Percentiles rank a stretch among this genome's conserved stretches.
Conservation (phyloP, 2,797 vertebrate genomes). For the Gallinago stenura region DNA sequence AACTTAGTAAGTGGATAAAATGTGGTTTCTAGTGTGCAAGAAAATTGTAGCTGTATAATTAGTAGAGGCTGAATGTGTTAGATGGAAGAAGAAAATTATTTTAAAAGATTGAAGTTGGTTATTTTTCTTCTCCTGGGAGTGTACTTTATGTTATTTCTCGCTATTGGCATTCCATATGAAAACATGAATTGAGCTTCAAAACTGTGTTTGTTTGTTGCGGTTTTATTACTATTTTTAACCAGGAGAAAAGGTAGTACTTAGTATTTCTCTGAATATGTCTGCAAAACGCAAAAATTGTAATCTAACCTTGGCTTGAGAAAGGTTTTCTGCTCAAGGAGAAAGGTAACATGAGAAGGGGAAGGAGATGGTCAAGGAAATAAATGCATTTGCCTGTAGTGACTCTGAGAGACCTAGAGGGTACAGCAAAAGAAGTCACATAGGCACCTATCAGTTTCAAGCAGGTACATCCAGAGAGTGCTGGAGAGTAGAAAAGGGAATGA, state of each 20-base stretch:
- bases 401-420: background rate
- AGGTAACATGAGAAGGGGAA: rapidly evolving
- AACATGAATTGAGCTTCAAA: background rate
- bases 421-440: background rate
- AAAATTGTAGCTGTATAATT: background rate
- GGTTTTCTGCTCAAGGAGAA: background rate
- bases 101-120: background rate
- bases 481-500: background rate
- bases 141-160: background rate
- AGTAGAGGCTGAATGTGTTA: background rate
- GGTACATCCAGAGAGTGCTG: background rate
- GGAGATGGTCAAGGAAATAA: background rate
- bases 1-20: conserved; percentile 25
- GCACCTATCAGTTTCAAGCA: background rate
- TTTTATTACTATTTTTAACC: background rate
- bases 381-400: background rate
- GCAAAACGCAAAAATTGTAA: background rate
- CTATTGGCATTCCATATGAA: background rate
- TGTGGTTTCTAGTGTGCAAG: background rate
- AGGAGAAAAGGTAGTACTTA: background rate
- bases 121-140: background rate
- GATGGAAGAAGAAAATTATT: background rate
- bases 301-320: background rate
- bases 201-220: rapidly evolving
- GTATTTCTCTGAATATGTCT: background rate